Base-by-base conservation (phyloP, 2,113 vertebrate species). In the Macroglossus sobrinus region DNA sequence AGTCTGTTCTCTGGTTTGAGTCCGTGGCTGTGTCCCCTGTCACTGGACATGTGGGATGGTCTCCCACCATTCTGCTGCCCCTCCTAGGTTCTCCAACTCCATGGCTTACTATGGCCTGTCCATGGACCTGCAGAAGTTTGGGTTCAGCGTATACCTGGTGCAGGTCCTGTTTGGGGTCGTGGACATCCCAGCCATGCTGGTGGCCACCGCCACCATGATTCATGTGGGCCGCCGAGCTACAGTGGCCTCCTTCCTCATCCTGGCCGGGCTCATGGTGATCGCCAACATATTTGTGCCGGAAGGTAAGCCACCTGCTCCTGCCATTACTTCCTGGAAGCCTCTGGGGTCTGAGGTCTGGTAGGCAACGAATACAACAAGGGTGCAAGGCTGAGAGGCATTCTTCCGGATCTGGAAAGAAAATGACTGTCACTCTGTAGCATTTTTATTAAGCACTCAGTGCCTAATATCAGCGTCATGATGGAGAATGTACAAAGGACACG, bases 61-160 rank as follows among this genome's bases (percentile, higher is more conserved):
- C n/a, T 45, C n/a, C 28, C 5, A 0, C n/a, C 1, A 0, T 64
- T 69, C 64, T 74, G 33, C 76, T 0, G 0, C 81, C 76, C 43
- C 50, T 26, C 50, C 74, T 82, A 98, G 98, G 98, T 98, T 98
- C 97, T 98, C 99, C 69, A 99, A 98, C 75, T 99, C 99, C 84
- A 98, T 99, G 97, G 98, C 99, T 0, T 99, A 99, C 97, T 99
- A 99, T 1, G 99, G 99, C 76, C 96, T 99, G 97, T 98, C 98
- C 2, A 99, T 99, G 99, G 99, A 99, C 95, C 98, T 99, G 84
- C 99, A 99, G 98, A 99, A 99, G 98, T 99, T 99, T 8, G 99
- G 99, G 30, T 98, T 99, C 89, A 99, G 97, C 94, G 97, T 99
- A 53, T 99, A 99, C 97, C 84, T 99, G 96, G 98, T 99, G 2